phyloP scores from a whole-genome alignment of 2,113 vertebrate genomes.

The Cacatua alba region DNA sequence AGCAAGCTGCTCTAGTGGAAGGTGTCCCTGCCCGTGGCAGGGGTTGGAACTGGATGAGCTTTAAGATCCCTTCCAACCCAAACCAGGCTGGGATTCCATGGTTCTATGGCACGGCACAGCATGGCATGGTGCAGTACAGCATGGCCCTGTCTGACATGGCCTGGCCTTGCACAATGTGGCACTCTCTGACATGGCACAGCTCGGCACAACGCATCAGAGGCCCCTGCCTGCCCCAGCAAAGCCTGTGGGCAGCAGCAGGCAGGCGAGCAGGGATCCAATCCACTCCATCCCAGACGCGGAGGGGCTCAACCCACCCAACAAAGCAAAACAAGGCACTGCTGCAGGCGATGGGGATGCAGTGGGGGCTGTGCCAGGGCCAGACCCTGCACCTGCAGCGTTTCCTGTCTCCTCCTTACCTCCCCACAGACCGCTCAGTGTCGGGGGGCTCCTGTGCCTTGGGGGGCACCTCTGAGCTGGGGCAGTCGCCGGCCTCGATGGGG shows the following conservation, averaged over 20 bases:
- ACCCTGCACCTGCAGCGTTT: rapidly evolving
- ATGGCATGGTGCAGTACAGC: rapidly evolving
- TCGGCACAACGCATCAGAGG: neutral
- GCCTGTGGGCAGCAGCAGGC: too few species aligned
- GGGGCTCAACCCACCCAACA: neutral
- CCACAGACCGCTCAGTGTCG: neutral
- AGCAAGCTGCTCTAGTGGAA: too few species aligned
- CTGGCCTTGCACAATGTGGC: too few species aligned
- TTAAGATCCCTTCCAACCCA: too few species aligned
- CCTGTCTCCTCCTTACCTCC: neutral
- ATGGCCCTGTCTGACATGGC: rapidly evolving
- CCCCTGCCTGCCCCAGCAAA: too few species aligned
- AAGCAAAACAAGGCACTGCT: neutral
- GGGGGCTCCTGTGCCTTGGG: neutral
- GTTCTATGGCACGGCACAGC: too few species aligned
- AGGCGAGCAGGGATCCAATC: neutral
- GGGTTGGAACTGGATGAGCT: too few species aligned
- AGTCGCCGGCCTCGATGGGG: slow-evolving; percentile 77
- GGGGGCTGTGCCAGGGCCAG: too few species aligned
- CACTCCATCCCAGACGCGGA: neutral
- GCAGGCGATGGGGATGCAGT: rapidly evolving
- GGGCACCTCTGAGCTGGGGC: slow-evolving; percentile 49
- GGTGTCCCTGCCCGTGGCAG: too few species aligned
- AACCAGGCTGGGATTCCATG: too few species aligned
- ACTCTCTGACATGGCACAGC: neutral